Base-by-base conservation (phyloP, 2,113 vertebrate genomes). In the Corvus moneduloides region DNA sequence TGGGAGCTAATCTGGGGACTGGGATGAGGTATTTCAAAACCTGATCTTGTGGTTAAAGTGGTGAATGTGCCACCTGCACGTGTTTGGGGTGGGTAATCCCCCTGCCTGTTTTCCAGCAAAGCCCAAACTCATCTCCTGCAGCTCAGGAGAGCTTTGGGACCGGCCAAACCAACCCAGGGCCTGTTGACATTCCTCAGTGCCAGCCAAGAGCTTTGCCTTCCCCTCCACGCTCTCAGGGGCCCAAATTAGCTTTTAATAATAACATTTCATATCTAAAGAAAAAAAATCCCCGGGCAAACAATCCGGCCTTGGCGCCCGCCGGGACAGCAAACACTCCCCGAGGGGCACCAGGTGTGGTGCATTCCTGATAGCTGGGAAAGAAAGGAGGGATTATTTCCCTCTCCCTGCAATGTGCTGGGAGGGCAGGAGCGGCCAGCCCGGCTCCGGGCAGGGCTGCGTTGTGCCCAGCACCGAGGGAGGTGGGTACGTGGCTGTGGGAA, bases 261-360 rank as follows among this genome's bases (percentile, higher is more conserved):
- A 84, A 71, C 51, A 73, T n/a, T n/a, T 37, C 68, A 21, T 26
- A 15, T 26, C 14, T 8, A 76, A 43, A 55, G 48, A 39, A n/a
- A 43, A 51, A 10, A 46, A 78, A n/a, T 37, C 83, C n/a, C 88
- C 48, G 26, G 64, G 86, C 92, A 96, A 97, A 94, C 92, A 96
- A 77, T 7, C 49, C 16, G 9, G 61, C 43, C 75, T 49, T 10
- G 75, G 91, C 49, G 2, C 62, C 91, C 3, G 30, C 67, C n/a
- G 0, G 85, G 90, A 93, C 49, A 13, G 95, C 95, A 96, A 97
- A 95, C 92, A 92, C 85, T 92, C 37, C 71, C 27, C 1, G 18
- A 90, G 83, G 76, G 79, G 68, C 90, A 90, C 67, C 85, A 96
- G 93, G 95, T 79, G 90, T 32, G 79, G 54, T 24, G 67, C 93